Evolutionary conservation across 2,797 vertebrate genomes (phyloP), one percentile per base, ranked within the genome.

Genomic region (Sebastiscus albofasciatus): DNA sequence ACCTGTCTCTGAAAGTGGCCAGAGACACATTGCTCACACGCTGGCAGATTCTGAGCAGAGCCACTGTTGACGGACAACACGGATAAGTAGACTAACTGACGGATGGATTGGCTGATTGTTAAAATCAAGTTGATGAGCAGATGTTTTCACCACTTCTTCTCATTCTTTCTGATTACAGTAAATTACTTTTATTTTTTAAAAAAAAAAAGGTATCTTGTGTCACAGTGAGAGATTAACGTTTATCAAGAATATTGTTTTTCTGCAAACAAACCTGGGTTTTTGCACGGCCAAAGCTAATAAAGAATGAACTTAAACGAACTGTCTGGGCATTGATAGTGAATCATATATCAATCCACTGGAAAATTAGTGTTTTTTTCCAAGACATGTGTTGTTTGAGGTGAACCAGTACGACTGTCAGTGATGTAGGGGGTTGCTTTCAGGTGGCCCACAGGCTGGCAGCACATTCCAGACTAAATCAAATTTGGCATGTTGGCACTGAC

Each of bases 11-110:
- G 87, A 91, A 73, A 87, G 87, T 71, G 74, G 83, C 90, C 93
- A 92, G 90, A 91, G 76, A 91, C 80, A 82, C 79, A 72, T 89
- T 87, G 87, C 89, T 91, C 89, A 92, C 67, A 7, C 54, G 56
- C 20, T 91, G 89, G 87, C 90, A 83, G 80, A 67, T 72, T 77
- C 73, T 55, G 66, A 76, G 75, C 75, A 80, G 85, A 82, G 75
- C 62, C 81, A 81, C 76, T 75, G 88, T 75, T 87, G 89, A 90
- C 78, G 79, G 90, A 93, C 84, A 18, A 22, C 16, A 29, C 14
- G 80, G 82, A 84, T 89, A 84, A 89, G 86, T 76, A 64, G 85
- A 86, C 84, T 79, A 73, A 88, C 84, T 82, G 90, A 92, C 90
- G 76, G 90, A 92, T 62, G 68, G 86, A 91, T 80, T 68, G 85